Evolutionary conservation across 2,113 vertebrate genomes (phyloP), one percentile per base, ranked within the genome.

Genomic region (Alectura lathami): DNA sequence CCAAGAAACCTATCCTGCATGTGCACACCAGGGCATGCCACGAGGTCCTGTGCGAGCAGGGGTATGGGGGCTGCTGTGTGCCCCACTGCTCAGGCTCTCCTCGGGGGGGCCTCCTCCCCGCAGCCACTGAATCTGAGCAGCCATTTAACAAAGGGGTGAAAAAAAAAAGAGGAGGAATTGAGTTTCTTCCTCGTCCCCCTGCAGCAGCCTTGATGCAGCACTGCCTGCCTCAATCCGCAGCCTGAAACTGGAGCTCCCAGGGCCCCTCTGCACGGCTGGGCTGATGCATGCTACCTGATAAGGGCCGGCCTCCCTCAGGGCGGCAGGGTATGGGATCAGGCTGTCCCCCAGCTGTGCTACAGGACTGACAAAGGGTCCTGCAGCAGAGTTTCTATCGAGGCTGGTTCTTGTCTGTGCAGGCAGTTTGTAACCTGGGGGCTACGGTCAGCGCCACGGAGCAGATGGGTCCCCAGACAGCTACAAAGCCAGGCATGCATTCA

Each of bases 161-260:
- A 29, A 62, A 67, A 34, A 77, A 3, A 42, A 64, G 76, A 91
- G 47, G 36, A 78, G 66, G 76, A 95, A 78, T 68, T 89, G 81
- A 85, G 67, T 92, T 89, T 91, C 94, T 88, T 75, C 86, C 51
- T 51, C 2, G 14, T 81, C 76, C 66, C 83, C 76, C 72, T 70
- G 56, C 80, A 83, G 90, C 88, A 95, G 88, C 76, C 83, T 47
- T 53, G 18, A 63, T 75, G 66, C 81, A 59, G 64, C 1, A 13
- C 57, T 68, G 86, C 81, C 74, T 91, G 84, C 81, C 66, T 11
- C 34, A 48, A 79, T 20, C 38, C 4, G 1, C 66, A 94, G 93
- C 75, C 76, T 95, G 96, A 96, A 96, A 97, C 86, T 4, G 2
- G 95, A 97, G 95, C 92, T 93, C 76, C 76, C 69, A 77, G 90